Evolutionary conservation across 37 sponge, comb jelly and placozoan genomes (phyloP).

Genomic region (Beroe forskalii): DNA sequence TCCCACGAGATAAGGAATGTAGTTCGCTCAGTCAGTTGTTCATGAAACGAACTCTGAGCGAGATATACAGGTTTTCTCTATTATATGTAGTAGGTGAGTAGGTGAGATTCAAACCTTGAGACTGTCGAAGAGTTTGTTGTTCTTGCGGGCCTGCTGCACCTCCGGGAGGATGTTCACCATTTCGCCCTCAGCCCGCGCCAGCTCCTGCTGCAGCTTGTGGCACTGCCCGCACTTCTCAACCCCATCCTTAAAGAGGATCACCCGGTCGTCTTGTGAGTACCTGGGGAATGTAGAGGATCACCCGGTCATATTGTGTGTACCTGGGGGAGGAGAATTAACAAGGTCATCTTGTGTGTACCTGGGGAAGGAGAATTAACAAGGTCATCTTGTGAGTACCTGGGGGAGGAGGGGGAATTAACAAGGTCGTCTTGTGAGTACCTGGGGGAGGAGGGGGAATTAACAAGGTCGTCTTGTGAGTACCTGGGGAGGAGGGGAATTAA

Average conservation of each 20-base stretch:
- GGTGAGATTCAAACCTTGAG: no score
- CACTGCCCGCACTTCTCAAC: conserved; percentile 28
- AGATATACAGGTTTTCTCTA: no score
- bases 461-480: no score
- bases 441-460: neutral
- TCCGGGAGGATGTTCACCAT: conserved; percentile 48
- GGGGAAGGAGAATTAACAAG: neutral
- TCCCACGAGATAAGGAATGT: no score
- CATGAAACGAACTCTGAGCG: no score
- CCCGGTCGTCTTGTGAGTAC: conserved; percentile 34
- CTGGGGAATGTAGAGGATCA: neutral
- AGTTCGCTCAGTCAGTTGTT: no score
- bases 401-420: neutral
- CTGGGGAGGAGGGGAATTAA: neutral
- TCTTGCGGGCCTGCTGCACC: conserved; percentile 42
- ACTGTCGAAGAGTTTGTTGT: conserved; percentile 2
- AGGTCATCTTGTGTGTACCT: neutral
- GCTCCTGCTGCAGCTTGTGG: conserved; percentile 51
- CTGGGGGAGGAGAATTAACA: no score
- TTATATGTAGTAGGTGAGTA: no score
- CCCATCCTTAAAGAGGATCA: conserved; percentile 38
- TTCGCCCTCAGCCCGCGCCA: conserved; percentile 34
- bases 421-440: no score
- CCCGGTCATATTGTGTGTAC: no score
- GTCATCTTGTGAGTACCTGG: neutral